Evolutionary conservation across 2,797 vertebrate species (phyloP).

Genomic region (Clarias pachynema): DNA sequence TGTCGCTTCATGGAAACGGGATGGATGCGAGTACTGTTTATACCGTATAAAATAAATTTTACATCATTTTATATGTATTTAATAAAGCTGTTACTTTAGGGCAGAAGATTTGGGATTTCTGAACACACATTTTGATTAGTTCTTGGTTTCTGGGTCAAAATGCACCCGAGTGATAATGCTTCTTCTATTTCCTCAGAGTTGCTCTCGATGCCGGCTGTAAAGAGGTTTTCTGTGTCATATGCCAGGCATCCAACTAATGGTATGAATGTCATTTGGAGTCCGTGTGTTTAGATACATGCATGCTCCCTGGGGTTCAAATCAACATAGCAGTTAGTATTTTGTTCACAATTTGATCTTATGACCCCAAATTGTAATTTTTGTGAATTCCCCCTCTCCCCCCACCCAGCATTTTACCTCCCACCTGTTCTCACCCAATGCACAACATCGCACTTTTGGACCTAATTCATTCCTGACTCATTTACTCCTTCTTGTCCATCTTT

Average conservation of each 20-base stretch:
- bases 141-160: conserved; percentile 1
- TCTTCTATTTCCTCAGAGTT: conserved; percentile 98
- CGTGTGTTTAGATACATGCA: conserved; percentile 76
- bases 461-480: conserved; percentile 45
- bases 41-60: neutral
- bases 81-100: neutral
- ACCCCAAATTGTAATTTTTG: conserved; percentile 16
- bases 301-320: conserved; percentile 67
- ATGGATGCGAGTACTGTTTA: neutral
- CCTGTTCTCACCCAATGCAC: conserved; percentile 52
- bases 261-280: conserved; percentile 91
- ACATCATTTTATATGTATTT: neutral
- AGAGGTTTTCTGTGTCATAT: conserved; percentile 99
- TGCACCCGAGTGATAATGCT: conserved; percentile 77
- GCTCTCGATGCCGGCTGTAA: conserved; percentile 98
- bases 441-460: conserved; percentile 47
- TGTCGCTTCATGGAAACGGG: conserved; percentile 22
- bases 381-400: neutral
- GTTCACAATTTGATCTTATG: conserved; percentile 33
- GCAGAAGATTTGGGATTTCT: neutral
- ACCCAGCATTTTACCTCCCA: conserved; percentile 59
- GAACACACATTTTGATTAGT: neutral
- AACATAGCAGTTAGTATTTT: conserved; percentile 24
- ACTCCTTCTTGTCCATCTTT: conserved; percentile 24
- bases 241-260: conserved; percentile 99